Base-by-base conservation (phyloP, 2,797 vertebrate genomes). In the Rhinophrynus dorsalis region DNA sequence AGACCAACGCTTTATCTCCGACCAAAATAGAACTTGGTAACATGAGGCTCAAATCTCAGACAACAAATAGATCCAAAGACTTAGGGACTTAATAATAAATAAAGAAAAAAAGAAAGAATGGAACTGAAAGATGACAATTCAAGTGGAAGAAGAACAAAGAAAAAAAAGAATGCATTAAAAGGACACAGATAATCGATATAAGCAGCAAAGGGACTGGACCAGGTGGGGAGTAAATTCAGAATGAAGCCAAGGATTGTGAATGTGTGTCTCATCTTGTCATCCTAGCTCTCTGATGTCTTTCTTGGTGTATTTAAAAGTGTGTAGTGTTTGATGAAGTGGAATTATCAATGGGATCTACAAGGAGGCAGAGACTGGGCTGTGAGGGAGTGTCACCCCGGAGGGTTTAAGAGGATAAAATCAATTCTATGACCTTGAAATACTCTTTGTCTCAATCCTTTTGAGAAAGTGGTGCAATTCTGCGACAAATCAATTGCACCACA, bases 391-490 rank as follows among this genome's bases (percentile, higher is more conserved):
- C 38, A 17, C 27, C 30, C 51, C 40, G 24, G 8, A 17, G 35
- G 67, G 44, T 35, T 61, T 61, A 42, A 69, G 17, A 61, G 23
- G 37, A 12, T 30, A 40, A 74, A 77, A 78, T 84, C 81, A 12
- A 73, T 88, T 76, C 52, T 74, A 79, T 81, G 83, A 88, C 86
- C 85, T 89, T 89, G 84, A n/a, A n/a, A n/a, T n/a, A n/a, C n/a
- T n/a, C n/a, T n/a, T n/a, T n/a, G n/a, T n/a, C n/a, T n/a, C n/a
- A n/a, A n/a, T n/a, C n/a, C n/a, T n/a, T n/a, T n/a, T n/a, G n/a
- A n/a, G n/a, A n/a, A n/a, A n/a, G n/a, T n/a, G n/a, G n/a, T n/a
- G n/a, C n/a, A n/a, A n/a, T n/a, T n/a, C n/a, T n/a, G n/a, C n/a
- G n/a, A n/a, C n/a, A n/a, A n/a, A n/a, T n/a, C n/a, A n/a, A n/a